These are phyloP conservation scores for Cydia splendana DNA, from an alignment of 1,140 invertebrate species.

Conservation along the genomic window DNA sequence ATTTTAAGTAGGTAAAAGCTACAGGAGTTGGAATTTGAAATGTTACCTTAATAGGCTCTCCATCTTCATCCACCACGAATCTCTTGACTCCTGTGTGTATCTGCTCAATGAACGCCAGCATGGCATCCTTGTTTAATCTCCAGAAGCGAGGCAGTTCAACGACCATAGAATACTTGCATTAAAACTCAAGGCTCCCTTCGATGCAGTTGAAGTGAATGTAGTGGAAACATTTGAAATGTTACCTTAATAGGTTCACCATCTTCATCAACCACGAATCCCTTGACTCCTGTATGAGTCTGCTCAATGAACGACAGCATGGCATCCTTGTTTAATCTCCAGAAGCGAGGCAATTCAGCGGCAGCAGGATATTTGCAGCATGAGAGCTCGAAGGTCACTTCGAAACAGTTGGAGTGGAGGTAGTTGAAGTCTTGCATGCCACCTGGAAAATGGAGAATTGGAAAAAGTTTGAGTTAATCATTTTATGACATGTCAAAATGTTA, in stretches of 20 bases:
- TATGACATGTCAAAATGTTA: too few species aligned
- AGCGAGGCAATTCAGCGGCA: conserved; percentile 84
- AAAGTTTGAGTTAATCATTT: too few species aligned
- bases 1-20: too few species aligned
- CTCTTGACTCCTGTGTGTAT: conserved; percentile 94
- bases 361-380: conserved; percentile 97
- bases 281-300: conserved; percentile 91
- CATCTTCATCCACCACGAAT: conserved; percentile 70
- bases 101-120: conserved; percentile 92
- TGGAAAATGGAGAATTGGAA: conserved; percentile 52
- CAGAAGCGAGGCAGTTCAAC: conserved; percentile 88
- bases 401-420: conserved; percentile 96
- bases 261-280: conserved; percentile 82
- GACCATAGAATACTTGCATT: conserved; percentile 94
- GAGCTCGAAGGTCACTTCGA: conserved; percentile 98
- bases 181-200: conserved; percentile 98
- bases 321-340: conserved; percentile 95
- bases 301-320: conserved; percentile 93
- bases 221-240: conserved; percentile 69
- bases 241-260: conserved; percentile 64
- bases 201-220: conserved; percentile 92
- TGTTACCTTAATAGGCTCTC: conserved; percentile 59
- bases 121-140: conserved; percentile 91
- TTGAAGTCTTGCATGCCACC: conserved; percentile 99
- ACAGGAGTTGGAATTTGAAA: too few species aligned